Percentiles rank a stretch among this genome's conserved stretches.
Conservation (phyloP, 2,888 invertebrate species). For the Andricus curvator region DNA sequence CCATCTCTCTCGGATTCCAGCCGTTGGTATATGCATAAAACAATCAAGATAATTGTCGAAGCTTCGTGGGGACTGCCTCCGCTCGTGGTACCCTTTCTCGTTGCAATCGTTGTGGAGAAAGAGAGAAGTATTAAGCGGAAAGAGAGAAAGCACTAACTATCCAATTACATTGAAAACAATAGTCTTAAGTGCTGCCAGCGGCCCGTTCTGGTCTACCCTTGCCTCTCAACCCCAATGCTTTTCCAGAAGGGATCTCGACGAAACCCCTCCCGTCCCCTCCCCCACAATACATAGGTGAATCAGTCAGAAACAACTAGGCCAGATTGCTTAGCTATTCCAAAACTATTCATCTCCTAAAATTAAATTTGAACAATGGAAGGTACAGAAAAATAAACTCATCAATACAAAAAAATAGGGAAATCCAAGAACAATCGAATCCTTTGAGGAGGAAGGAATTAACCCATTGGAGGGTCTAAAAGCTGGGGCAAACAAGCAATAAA, state of each 20-base stretch:
- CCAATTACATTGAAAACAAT: slow-evolving; percentile 80
- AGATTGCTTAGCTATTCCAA: not conserved
- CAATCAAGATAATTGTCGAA: slow-evolving; percentile 78
- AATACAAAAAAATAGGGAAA: not conserved
- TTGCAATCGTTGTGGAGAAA: slow-evolving; percentile 38
- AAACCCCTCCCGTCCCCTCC: slow-evolving; percentile 39
- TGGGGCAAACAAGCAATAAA: slow-evolving; percentile 77
- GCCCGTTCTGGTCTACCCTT: slow-evolving; percentile 65
- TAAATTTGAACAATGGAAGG: not conserved
- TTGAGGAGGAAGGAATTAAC: slow-evolving; percentile 64
- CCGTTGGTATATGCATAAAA: slow-evolving; percentile 76
- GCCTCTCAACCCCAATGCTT: slow-evolving; percentile 57
- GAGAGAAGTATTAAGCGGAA: slow-evolving; percentile 44
- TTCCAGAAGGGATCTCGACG: slow-evolving; percentile 62
- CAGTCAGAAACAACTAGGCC: slow-evolving; percentile 19
- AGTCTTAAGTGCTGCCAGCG: slow-evolving; percentile 79
- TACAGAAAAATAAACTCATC: not conserved
- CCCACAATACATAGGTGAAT: slow-evolving; percentile 31
- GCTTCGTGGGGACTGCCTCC: slow-evolving; percentile 67
- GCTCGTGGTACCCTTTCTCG: slow-evolving; percentile 45
- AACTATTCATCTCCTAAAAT: not conserved
- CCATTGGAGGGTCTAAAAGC: slow-evolving; percentile 64
- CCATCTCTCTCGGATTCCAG: slow-evolving; percentile 41
- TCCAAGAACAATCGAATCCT: not conserved
- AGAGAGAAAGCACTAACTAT: slow-evolving; percentile 69